Base-by-base conservation (phyloP, 2,888 invertebrate genomes). In the Netelia melanura region DNA sequence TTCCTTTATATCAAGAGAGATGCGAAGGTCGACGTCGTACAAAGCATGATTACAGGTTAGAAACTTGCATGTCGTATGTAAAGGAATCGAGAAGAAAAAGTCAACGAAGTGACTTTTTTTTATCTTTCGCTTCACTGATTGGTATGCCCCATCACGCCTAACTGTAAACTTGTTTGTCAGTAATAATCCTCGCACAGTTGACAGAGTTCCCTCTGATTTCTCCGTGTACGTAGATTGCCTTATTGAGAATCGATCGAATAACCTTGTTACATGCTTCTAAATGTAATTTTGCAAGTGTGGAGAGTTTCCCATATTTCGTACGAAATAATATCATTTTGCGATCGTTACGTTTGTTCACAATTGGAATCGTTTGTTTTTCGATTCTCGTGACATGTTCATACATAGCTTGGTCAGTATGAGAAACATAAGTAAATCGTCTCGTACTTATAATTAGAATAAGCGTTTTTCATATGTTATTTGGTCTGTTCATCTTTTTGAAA, bases 31-130 rank as follows among this genome's bases (percentile, higher is more conserved):
- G 44, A 61, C 72, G 72, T 23, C 61, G 61, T 61, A 61, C 23
- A 43, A 61, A 61, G 44, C 61, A n/a, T 72, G 72, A 72, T 72
- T 72, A 72, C 44, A 72, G 44, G 61, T 58, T 6, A 61, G 25
- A 61, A 25, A 58, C 23, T 72, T 44, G 43, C n/a, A 23, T 44
- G 23, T 23, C 56, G 58, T 14, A 21, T 72, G 58, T 14, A 44
- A 44, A 21, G n/a, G 58, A 44, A 58, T 71, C 5, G 71, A n/a
- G 25, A 58, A 58, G 17, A 58, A 58, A 58, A 58, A 23, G 8
- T 14, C n/a, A 58, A 58, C 2, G 58, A 17, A 58, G 21, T 21
- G 58, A 17, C 9, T 56, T 56, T 54, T 52, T 52, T 52, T 54
- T 54, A n/a, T n/a, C 54, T n/a, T 38, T 38, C 38, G 38, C 38